Conservation (phyloP, 2,888 invertebrate genomes). For the Eupithecia subfuscata region DNA sequence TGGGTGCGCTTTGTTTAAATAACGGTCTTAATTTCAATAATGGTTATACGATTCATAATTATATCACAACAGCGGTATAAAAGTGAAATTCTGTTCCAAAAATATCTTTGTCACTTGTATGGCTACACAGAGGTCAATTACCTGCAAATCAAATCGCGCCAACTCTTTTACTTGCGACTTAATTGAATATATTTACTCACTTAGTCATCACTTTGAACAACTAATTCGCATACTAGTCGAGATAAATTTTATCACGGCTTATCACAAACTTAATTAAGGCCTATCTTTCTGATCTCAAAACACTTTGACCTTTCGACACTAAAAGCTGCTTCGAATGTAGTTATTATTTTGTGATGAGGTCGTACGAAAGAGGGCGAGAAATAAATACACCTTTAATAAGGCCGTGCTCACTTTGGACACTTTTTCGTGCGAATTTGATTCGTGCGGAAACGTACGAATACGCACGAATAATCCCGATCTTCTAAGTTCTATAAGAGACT, state of each 20-base stretch:
- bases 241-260: background rate
- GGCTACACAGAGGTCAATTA: background rate
- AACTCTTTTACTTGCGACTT: background rate
- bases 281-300: conserved; percentile 1
- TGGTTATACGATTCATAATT: background rate
- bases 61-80: background rate
- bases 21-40: background rate
- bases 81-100: background rate
- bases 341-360: background rate
- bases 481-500: too few species aligned
- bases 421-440: too few species aligned
- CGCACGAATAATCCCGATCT: too few species aligned
- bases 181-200: background rate
- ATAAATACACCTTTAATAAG: background rate
- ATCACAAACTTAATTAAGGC: background rate
- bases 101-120: background rate
- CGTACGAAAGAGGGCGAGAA: background rate
- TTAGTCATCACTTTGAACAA: background rate
- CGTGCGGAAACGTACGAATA: too few species aligned
- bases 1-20: background rate
- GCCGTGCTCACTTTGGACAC: too few species aligned
- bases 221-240: background rate
- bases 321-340: background rate
- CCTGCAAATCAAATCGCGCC: background rate
- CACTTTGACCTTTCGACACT: background rate